These are phyloP conservation scores for Physeter macrocephalus DNA, from an alignment of 2,113 vertebrate species.

Conservation along the genomic window DNA sequence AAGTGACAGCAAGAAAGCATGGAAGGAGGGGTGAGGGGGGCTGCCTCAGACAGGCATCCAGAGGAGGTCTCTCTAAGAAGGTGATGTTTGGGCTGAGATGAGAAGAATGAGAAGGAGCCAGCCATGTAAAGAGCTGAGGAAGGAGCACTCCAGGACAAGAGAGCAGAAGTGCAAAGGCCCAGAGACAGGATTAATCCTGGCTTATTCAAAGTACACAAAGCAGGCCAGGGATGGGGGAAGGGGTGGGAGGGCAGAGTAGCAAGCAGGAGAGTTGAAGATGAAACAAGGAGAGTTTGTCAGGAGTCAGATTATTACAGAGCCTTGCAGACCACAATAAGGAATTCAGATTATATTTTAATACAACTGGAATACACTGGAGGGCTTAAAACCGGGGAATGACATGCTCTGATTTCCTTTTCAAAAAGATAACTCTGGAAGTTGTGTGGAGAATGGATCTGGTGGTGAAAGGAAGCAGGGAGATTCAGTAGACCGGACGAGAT, in stretches of 20 bases:
- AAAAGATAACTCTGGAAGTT: not conserved
- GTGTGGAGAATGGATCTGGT: not conserved
- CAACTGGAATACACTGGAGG: not conserved
- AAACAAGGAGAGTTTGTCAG: not conserved
- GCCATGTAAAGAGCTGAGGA: not conserved
- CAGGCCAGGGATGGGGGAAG: not conserved
- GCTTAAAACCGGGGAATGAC: not conserved
- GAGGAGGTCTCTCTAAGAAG: not conserved
- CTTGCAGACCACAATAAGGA: not conserved
- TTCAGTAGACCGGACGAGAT: not conserved
- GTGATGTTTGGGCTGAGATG: not conserved
- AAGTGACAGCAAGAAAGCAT: not conserved
- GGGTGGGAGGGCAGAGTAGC: not conserved
- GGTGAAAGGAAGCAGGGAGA: not conserved
- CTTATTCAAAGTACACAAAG: conserved; percentile 9
- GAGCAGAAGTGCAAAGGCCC: not conserved
- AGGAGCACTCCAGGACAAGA: not conserved
- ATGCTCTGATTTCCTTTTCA: not conserved
- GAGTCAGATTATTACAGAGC: not conserved
- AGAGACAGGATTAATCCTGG: not conserved
- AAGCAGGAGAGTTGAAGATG: not conserved
- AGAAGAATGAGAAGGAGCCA: not conserved
- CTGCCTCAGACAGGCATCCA: not conserved
- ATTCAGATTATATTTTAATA: not conserved
- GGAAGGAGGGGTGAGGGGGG: not conserved